These are phyloP conservation scores for Patella caerulea DNA, from an alignment of 2,888 invertebrate species.

Conservation along the genomic window DNA sequence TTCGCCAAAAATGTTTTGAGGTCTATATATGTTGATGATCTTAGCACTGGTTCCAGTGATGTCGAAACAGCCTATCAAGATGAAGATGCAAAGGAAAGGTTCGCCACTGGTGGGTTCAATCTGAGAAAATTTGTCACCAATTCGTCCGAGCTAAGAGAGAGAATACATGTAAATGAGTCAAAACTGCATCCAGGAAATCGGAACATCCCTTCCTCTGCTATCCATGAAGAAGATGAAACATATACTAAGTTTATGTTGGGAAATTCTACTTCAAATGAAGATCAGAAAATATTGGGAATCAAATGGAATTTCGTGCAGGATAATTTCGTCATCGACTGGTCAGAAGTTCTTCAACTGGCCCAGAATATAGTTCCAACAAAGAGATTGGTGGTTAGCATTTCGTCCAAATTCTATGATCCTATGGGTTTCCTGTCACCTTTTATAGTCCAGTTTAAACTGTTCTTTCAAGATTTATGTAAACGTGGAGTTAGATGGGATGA, in stretches of 20 bases:
- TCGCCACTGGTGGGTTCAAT: conserved; percentile 1
- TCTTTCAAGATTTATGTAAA: neutral
- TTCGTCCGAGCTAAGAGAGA: neutral
- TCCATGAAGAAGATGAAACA: conserved; percentile 1
- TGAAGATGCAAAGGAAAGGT: neutral
- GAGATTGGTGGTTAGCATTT: neutral
- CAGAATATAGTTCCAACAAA: neutral
- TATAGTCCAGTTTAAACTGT: neutral
- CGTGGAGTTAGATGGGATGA: neutral
- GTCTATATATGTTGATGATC: neutral
- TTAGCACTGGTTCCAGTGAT: neutral
- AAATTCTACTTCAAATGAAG: neutral
- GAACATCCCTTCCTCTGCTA: neutral
- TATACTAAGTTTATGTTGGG: neutral
- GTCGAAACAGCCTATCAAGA: neutral
- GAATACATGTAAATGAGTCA: neutral
- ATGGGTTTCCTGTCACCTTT: neutral
- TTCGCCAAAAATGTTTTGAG: neutral
- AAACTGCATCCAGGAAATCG: neutral
- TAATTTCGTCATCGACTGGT: neutral
- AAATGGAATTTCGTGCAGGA: neutral
- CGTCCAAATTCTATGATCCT: neutral
- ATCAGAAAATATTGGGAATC: neutral
- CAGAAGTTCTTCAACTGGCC: neutral
- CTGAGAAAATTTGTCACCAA: conserved; percentile 1